Base-by-base conservation (phyloP, 2,888 invertebrate genomes). In the Caenorhabditis sp. region DNA sequence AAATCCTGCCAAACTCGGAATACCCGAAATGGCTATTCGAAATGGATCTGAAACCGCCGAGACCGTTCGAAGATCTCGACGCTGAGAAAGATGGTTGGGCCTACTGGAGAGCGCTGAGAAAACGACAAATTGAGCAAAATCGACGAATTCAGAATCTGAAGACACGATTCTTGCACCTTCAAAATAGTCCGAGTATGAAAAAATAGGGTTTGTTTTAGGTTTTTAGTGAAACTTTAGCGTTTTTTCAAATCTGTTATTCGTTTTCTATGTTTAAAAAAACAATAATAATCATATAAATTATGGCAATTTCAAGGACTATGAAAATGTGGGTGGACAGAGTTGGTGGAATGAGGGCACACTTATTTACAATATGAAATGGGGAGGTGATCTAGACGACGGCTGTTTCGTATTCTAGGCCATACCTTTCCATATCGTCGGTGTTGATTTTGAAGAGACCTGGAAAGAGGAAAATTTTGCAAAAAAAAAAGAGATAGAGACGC, bases 11-110 rank as follows among this genome's bases (percentile, higher is more conserved):
- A 6, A 88, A 89, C 74, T 83, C 84, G 21, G 89, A 89, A 69
- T 90, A 90, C 73, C 90, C 90, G 1, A 86, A 88, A 10, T 90
- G 90, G 90, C 66, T 87, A 26, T 86, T 86, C 71, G 69, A 86
- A 61, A 54, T 87, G 73, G 76, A 84, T 62, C 53, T 86, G 23
- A 62, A 69, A 19, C 58, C 76, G 31, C 80, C 83, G 6, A 62
- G 67, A 51, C 50, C 58, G 8, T 70, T 87, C 27, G 87, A 87
- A 66, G 86, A 86, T 24, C 51, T 86, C 69, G 84, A 84, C 53
- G 82, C 84, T 0, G 84, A 85, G 26, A 63, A 61, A 51, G 83
- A 84, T 53, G 84, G 84, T 26, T 86, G 86, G 86, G 37, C 71
- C 26, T 86, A 86, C 65, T 86, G 85, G 84, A 62, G 81, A 66